phyloP scores from a whole-genome alignment of 2,113 vertebrate species.

The Callipepla squamata region DNA sequence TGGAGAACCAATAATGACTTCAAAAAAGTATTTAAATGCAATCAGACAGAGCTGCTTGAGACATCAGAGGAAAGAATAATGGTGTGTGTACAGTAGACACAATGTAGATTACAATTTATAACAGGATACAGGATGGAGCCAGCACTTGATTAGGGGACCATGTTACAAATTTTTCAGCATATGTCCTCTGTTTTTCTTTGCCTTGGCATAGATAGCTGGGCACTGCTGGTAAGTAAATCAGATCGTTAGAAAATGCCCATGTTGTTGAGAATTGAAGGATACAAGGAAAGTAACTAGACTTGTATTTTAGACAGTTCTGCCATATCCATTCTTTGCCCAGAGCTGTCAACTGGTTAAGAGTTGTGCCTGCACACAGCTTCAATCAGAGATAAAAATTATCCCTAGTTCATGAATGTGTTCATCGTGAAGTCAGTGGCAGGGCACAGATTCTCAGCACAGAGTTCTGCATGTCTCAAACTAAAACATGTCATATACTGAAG shows the following conservation, averaged over 20 bases:
- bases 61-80: constrained; percentile 75
- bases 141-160: constrained; percentile 73
- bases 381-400: constrained; percentile 58
- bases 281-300: constrained; percentile 56
- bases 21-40: constrained; percentile 71
- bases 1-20: constrained; percentile 55
- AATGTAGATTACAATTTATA: constrained; percentile 78
- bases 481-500: not conserved
- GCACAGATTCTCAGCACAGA: constrained; percentile 26
- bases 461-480: constrained; percentile 6
- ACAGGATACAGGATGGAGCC: constrained; percentile 82
- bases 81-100: constrained; percentile 67
- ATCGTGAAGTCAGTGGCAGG: constrained; percentile 15
- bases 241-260: constrained; percentile 56
- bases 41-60: constrained; percentile 58
- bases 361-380: constrained; percentile 19
- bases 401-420: constrained; percentile 58
- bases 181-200: constrained; percentile 75
- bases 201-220: constrained; percentile 73
- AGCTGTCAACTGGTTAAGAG: constrained; percentile 16
- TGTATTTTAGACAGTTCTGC: constrained; percentile 50
- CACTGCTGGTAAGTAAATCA: constrained; percentile 59
- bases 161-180: constrained; percentile 73
- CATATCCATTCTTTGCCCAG: constrained; percentile 27
- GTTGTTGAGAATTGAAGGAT: constrained; percentile 46